Evolutionary conservation across 2,113 vertebrate genomes (phyloP).

Genomic region (Gymnocephalus cernua): DNA sequence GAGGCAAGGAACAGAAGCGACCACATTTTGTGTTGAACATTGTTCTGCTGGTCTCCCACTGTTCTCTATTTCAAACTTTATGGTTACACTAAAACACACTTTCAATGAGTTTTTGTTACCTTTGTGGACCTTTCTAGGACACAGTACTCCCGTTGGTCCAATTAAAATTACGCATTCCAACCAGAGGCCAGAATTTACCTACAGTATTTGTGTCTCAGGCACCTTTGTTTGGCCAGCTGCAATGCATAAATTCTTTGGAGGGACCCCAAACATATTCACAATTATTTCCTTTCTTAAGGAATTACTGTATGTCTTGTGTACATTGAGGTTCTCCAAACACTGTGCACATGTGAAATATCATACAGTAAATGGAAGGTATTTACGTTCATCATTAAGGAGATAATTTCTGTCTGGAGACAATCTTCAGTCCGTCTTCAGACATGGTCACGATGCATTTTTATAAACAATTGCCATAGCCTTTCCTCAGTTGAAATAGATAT

Average conservation of each 20-base stretch:
- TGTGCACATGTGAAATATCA: constrained; percentile 29
- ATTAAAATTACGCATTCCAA: constrained; percentile 49
- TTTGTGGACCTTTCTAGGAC: constrained; percentile 24
- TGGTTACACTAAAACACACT: constrained; percentile 4
- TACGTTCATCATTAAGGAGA: constrained; percentile 1
- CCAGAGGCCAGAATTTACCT: constrained; percentile 44
- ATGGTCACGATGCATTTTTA: neutral
- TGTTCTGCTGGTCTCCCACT: constrained; percentile 16
- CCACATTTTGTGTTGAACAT: constrained; percentile 8
- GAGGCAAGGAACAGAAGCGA: neutral
- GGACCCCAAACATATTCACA: constrained; percentile 42
- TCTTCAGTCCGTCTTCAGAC: constrained; percentile 3
- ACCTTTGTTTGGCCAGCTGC: constrained; percentile 57
- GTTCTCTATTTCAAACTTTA: constrained; percentile 8
- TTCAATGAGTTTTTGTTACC: constrained; percentile 2
- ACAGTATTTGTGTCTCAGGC: constrained; percentile 15
- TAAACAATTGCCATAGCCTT: constrained; percentile 2
- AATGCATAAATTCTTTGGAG: constrained; percentile 55
- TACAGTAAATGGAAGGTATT: constrained; percentile 17
- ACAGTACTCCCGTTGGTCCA: constrained; percentile 22
- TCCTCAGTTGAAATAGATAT: constrained; percentile 70
- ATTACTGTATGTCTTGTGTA: constrained; percentile 55
- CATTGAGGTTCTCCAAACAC: constrained; percentile 27
- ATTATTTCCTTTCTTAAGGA: constrained; percentile 47
- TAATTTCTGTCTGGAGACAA: neutral